phyloP scores from a whole-genome alignment of 1,140 invertebrate genomes.

The Condylostylus longicornis region DNA sequence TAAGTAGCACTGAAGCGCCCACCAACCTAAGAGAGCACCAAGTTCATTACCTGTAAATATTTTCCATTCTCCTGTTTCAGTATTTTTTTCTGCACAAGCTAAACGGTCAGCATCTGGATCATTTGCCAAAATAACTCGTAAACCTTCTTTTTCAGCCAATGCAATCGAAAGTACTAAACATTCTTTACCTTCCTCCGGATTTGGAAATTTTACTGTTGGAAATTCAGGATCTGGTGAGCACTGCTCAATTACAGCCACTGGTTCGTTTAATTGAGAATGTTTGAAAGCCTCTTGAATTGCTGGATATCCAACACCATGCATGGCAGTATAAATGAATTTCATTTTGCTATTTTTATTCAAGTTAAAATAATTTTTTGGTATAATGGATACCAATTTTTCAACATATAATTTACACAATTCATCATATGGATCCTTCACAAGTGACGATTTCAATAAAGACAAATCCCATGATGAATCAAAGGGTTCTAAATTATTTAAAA shows the following conservation, averaged over 20 bases:
- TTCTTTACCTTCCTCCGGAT: conserved; percentile 92
- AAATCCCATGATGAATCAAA: conserved; percentile 17
- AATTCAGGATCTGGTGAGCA: conserved; percentile 90
- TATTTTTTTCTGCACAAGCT: conserved; percentile 73
- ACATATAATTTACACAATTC: conserved; percentile 33
- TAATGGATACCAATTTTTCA: conserved; percentile 8
- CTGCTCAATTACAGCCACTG: conserved; percentile 70
- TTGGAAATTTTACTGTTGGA: conserved; percentile 83
- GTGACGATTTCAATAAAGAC: conserved; percentile 8
- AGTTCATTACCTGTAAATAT: conserved; percentile 94
- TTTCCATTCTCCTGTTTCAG: conserved; percentile 59
- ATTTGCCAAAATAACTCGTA: conserved; percentile 80
- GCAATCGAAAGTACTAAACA: conserved; percentile 73
- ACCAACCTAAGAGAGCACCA: conserved; percentile 91
- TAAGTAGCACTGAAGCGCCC: conserved; percentile 54
- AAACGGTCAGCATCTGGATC: conserved; percentile 97
- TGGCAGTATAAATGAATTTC: conserved; percentile 81
- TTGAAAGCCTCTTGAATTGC: conserved; percentile 66
- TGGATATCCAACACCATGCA: conserved; percentile 91
- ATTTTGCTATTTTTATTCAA: conserved; percentile 33
- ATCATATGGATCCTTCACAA: conserved; percentile 38
- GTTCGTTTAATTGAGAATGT: conserved; percentile 54
- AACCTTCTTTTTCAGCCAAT: conserved; percentile 57
- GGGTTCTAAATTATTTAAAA: conserved; percentile 55
- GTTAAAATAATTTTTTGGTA: conserved; percentile 8